Percentiles rank a stretch among this genome's conserved stretches.
These are phyloP conservation scores for Tupiocoris notatus DNA, from an alignment of 2,888 invertebrate genomes.

Conservation along the genomic window DNA sequence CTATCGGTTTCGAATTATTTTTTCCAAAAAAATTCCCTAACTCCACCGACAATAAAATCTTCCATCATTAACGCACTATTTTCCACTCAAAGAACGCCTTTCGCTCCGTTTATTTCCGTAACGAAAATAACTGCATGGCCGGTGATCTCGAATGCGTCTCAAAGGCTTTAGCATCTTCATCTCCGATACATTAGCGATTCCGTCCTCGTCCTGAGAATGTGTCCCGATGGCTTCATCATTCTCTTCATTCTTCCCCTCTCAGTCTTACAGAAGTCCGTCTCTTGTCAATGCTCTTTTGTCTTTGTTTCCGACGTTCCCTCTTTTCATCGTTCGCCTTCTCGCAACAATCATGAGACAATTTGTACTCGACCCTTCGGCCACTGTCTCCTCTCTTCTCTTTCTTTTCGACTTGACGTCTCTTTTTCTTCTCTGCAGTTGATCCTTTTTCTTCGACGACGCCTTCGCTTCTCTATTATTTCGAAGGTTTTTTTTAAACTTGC, in stretches of 20 bases:
- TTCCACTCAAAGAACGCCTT: no score
- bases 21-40: no score
- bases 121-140: no score
- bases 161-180: background rate
- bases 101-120: no score
- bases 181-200: conserved; percentile 34
- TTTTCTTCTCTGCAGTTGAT: background rate
- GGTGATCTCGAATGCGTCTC: no score
- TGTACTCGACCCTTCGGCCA: conserved; percentile 7
- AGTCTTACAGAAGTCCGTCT: background rate
- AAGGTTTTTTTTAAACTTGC: no score
- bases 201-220: conserved; percentile 39
- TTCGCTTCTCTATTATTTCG: background rate
- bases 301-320: conserved; percentile 21
- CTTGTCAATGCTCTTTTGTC: conserved; percentile 17
- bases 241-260: background rate
- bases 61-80: no score
- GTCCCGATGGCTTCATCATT: conserved; percentile 43
- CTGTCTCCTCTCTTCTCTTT: background rate
- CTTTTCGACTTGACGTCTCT: conserved; percentile 2
- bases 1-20: no score
- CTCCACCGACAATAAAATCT: no score
- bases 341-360: conserved; percentile 37
- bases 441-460: conserved; percentile 9
- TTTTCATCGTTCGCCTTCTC: background rate